Evolutionary conservation across 2,113 vertebrate genomes (phyloP).

Genomic region (Prionailurus bengalensis): DNA sequence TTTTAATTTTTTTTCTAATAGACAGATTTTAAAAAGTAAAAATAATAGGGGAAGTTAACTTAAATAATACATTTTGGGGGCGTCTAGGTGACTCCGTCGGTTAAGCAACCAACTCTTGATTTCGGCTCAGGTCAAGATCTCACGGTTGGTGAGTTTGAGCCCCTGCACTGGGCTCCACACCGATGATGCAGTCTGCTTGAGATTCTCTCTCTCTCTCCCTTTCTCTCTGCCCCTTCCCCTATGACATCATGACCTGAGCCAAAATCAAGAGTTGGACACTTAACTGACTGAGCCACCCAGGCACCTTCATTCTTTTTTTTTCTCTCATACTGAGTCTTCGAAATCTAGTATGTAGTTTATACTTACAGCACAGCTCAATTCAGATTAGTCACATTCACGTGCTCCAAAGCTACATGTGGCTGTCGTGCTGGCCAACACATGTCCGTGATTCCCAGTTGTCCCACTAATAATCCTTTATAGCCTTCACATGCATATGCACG

Average conservation of each 20-base stretch:
- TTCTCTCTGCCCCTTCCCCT: too few relatives aligned
- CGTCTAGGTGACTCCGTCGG: too few relatives aligned
- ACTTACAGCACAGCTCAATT: not conserved
- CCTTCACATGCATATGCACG: not conserved
- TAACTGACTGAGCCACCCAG: too few relatives aligned
- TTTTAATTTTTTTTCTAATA: not conserved
- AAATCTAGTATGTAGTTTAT: not conserved
- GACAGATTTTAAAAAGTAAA: not conserved
- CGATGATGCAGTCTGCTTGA: too few relatives aligned
- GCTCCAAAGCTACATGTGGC: not conserved
- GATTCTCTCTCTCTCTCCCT: too few relatives aligned
- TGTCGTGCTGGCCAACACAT: not conserved
- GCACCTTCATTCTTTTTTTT: not conserved
- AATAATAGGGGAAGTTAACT: not conserved
- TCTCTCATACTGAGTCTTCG: not conserved
- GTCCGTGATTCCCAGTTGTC: not conserved
- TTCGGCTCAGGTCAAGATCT: too few relatives aligned
- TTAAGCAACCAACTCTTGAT: too few relatives aligned
- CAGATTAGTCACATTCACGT: not conserved
- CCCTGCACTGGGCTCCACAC: too few relatives aligned
- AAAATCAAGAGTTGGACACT: too few relatives aligned
- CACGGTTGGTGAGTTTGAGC: too few relatives aligned
- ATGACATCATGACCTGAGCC: too few relatives aligned
- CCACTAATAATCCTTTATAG: not conserved
- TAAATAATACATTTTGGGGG: not conserved